Evolutionary conservation across 2,888 invertebrate species (phyloP).

Genomic region (Xylota segnis): DNA sequence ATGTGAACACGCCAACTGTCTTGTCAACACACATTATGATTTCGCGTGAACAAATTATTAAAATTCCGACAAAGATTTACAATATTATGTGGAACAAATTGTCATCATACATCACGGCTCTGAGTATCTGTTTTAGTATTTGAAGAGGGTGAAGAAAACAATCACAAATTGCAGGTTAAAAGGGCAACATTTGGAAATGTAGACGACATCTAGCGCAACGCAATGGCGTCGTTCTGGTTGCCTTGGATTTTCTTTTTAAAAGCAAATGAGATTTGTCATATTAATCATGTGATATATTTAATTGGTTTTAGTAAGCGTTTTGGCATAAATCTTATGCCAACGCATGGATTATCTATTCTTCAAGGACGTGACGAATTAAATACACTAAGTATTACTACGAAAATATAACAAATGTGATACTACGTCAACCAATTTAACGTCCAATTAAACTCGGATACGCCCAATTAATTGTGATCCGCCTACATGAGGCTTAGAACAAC

Average conservation of each 20-base stretch:
- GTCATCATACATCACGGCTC: background rate
- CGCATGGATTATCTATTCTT: constrained; percentile 51
- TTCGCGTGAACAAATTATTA: constrained; percentile 49
- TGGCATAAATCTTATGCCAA: constrained; percentile 52
- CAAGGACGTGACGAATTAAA: constrained; percentile 30
- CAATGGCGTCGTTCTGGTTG: constrained; percentile 22
- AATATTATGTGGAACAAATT: constrained; percentile 25
- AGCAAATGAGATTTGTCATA: constrained; percentile 22
- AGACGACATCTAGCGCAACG: background rate
- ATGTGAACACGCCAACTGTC: constrained; percentile 61
- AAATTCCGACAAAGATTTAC: constrained; percentile 50
- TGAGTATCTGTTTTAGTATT: background rate
- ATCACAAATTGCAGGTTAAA: constrained; percentile 20
- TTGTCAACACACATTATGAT: constrained; percentile 64
- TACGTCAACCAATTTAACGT: constrained; percentile 40
- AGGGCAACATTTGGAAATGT: constrained; percentile 20
- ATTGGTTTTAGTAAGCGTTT: constrained; percentile 27
- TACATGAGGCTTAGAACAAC: constrained; percentile 21
- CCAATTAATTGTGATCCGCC: constrained; percentile 55
- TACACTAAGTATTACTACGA: constrained; percentile 13
- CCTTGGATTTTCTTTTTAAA: constrained; percentile 8
- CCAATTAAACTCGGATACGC: constrained; percentile 55
- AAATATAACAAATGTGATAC: constrained; percentile 37
- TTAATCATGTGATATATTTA: constrained; percentile 40
- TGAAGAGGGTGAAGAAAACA: constrained; percentile 1